phyloP scores from a whole-genome alignment of 1,140 invertebrate species.

The Ectropis grisescens region DNA sequence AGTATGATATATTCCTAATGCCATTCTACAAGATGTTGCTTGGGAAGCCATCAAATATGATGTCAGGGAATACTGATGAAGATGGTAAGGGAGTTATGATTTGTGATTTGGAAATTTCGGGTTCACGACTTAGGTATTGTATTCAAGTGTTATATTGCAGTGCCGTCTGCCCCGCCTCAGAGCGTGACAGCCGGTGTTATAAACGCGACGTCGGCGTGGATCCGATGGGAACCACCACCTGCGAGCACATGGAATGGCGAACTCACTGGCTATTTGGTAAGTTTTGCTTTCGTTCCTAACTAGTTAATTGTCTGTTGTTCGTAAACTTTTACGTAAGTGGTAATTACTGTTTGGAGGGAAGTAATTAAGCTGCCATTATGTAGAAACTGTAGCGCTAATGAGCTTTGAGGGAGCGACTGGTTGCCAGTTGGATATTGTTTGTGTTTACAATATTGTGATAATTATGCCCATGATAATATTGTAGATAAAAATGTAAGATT shows the following conservation, averaged over 20 bases:
- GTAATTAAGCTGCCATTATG: too few relatives aligned
- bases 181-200: constrained; percentile 83
- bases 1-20: constrained; percentile 84
- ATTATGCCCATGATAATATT: too few relatives aligned
- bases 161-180: constrained; percentile 78
- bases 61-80: constrained; percentile 78
- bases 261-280: constrained; percentile 82
- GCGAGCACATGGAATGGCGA: constrained; percentile 81
- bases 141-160: constrained; percentile 21
- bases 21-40: constrained; percentile 84
- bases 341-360: too few relatives aligned
- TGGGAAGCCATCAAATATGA: constrained; percentile 83
- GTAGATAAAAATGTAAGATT: too few relatives aligned
- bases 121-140: background rate
- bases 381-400: too few relatives aligned
- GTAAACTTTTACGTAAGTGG: too few relatives aligned
- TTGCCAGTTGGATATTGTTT: too few relatives aligned
- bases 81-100: constrained; percentile 73
- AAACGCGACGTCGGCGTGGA: constrained; percentile 80
- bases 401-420: too few relatives aligned
- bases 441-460: too few relatives aligned
- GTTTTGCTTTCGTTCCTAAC: constrained; percentile 4
- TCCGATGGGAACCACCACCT: constrained; percentile 83
- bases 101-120: background rate
- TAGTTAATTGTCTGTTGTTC: too few relatives aligned